Evolutionary conservation across 1,140 invertebrate species (phyloP).

Genomic region (Ostrea edulis): DNA sequence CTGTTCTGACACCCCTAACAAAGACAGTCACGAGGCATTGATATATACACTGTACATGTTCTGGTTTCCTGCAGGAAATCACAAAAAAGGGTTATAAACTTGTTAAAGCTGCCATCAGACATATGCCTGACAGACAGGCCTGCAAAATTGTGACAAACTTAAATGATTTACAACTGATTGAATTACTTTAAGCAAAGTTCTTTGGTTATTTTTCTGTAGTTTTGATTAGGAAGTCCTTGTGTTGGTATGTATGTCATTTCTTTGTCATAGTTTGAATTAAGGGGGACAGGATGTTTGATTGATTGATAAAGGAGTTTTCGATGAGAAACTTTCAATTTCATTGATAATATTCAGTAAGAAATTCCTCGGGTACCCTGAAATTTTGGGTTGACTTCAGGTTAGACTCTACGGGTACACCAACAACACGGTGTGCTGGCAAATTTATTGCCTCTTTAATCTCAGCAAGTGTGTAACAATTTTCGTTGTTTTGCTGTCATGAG

Average conservation of each 20-base stretch:
- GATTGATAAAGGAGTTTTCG: constrained; percentile 20
- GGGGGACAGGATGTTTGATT: constrained; percentile 24
- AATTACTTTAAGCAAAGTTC: not conserved
- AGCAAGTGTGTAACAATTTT: constrained; percentile 27
- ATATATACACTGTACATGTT: not conserved
- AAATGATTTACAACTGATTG: not conserved
- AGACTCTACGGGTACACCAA: not conserved
- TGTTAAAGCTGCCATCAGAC: not conserved
- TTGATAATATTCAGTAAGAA: constrained; percentile 20
- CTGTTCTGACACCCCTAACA: not conserved
- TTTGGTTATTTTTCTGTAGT: not conserved
- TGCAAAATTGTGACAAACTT: not conserved
- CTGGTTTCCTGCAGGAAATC: not conserved
- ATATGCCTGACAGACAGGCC: not conserved
- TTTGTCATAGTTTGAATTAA: constrained; percentile 36
- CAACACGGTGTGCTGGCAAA: not conserved
- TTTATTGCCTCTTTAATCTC: constrained; percentile 31
- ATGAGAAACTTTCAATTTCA: constrained; percentile 19
- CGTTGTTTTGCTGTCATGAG: constrained; percentile 5
- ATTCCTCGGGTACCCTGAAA: constrained; percentile 6
- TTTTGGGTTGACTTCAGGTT: not conserved
- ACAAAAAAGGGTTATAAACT: not conserved
- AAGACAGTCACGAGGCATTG: not conserved
- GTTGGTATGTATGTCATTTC: constrained; percentile 32
- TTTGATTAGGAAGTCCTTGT: not conserved